Evolutionary conservation across 2,113 vertebrate genomes (phyloP).

Genomic region (Rhadina sibilatrix): DNA sequence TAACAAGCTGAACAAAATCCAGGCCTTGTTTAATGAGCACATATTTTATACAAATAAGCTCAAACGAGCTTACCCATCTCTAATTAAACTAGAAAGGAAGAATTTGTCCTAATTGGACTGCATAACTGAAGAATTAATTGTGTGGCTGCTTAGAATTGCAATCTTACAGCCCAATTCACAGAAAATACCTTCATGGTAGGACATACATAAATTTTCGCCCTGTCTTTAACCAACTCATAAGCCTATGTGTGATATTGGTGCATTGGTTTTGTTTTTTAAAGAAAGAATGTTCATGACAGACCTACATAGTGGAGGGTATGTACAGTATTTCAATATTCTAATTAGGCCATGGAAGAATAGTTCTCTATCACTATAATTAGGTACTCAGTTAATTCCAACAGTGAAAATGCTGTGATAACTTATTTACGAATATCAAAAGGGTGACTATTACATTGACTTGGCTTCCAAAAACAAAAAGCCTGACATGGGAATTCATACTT

Average conservation of each 20-base stretch:
- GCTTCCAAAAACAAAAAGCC: slow-evolving; percentile 10
- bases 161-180: slow-evolving; percentile 67
- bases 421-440: slow-evolving; percentile 68
- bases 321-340: slow-evolving; percentile 60
- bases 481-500: slow-evolving; percentile 43
- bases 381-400: slow-evolving; percentile 29
- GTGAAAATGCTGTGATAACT: neutral
- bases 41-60: slow-evolving; percentile 82
- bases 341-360: slow-evolving; percentile 47
- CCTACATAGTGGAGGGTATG: slow-evolving; percentile 17
- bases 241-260: neutral
- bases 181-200: slow-evolving; percentile 48
- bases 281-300: neutral
- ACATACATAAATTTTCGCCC: slow-evolving; percentile 50
- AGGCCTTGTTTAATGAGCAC: slow-evolving; percentile 78
- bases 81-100: slow-evolving; percentile 78
- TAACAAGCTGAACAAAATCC: slow-evolving; percentile 78
- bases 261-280: neutral
- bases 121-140: slow-evolving; percentile 78
- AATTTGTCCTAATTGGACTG: slow-evolving; percentile 79
- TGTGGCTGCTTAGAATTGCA: slow-evolving; percentile 75
- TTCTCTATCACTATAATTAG: slow-evolving; percentile 56
- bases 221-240: slow-evolving; percentile 5
- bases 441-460: slow-evolving; percentile 35
- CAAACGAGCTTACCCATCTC: slow-evolving; percentile 71